A percentile compares a stretch with the other conserved stretches of the same genome.
Conservation (phyloP, 2,888 invertebrate genomes). For the Troides oblongomaculatus region DNA sequence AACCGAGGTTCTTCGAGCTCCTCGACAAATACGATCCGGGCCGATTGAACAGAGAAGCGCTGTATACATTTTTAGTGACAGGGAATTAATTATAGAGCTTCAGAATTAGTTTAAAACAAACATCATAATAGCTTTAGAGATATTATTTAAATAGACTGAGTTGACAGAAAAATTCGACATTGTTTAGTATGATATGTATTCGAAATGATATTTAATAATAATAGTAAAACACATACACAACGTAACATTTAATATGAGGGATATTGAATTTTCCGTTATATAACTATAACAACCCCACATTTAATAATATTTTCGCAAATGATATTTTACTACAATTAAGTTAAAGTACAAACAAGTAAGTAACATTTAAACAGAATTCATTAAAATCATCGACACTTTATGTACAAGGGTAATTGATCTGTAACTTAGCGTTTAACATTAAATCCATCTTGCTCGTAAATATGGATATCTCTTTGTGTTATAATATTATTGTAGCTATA, state of each 20-base stretch:
- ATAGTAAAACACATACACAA: not conserved
- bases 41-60: constrained; percentile 82
- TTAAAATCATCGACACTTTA: constrained; percentile 10
- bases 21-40: constrained; percentile 87
- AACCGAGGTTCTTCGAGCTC: constrained; percentile 83
- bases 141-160: constrained; percentile 3
- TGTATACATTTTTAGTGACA: constrained; percentile 74
- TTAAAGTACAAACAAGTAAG: constrained; percentile 5
- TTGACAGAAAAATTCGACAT: not conserved
- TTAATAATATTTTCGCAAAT: not conserved
- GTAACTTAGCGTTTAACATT: not conserved
- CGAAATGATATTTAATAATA: not conserved
- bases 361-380: constrained; percentile 13
- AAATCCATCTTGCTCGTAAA: constrained; percentile 2
- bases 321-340: not conserved
- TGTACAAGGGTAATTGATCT: constrained; percentile 7
- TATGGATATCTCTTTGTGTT: constrained; percentile 22
- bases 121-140: not conserved
- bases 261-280: not conserved
- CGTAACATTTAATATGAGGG: not conserved
- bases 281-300: too few relatives aligned
- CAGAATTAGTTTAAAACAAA: not conserved
- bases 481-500: constrained; percentile 32
- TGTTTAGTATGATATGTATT: not conserved
- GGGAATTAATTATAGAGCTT: constrained; percentile 50